Evolutionary conservation across 2,888 invertebrate genomes (phyloP).

Genomic region (Trachelus troglodyta): DNA sequence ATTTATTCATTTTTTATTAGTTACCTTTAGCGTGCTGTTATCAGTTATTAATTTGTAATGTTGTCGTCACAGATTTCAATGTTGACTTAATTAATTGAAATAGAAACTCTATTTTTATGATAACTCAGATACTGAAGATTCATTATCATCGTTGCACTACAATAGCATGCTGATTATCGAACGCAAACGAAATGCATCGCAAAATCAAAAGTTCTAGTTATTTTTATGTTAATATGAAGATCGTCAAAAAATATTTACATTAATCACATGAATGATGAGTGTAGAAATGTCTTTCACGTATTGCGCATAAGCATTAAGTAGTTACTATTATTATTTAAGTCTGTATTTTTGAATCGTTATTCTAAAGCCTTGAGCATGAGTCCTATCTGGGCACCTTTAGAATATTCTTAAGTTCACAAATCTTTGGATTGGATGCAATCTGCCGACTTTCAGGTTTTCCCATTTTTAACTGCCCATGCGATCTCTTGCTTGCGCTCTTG

Average conservation of each 20-base stretch:
- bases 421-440: constrained; percentile 63
- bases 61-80: neutral
- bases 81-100: neutral
- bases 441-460: constrained; percentile 59
- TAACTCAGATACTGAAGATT: neutral
- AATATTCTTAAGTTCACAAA: constrained; percentile 40
- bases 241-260: neutral
- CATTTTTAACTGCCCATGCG: constrained; percentile 19
- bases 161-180: neutral
- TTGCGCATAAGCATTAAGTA: neutral
- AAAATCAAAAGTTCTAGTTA: neutral
- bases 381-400: constrained; percentile 9
- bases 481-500: constrained; percentile 8
- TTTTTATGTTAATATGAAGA: neutral
- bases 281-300: neutral
- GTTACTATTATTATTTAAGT: neutral
- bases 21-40: neutral
- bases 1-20: neutral
- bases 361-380: constrained; percentile 12
- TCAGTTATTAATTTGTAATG: neutral
- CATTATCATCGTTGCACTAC: neutral
- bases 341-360: neutral
- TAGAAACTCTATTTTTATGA: neutral
- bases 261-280: neutral
- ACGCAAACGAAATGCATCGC: neutral